Evolutionary conservation across 1,140 invertebrate species (phyloP), one percentile per base, ranked within the genome.

Genomic region (Rhizoglyphus robini): DNA sequence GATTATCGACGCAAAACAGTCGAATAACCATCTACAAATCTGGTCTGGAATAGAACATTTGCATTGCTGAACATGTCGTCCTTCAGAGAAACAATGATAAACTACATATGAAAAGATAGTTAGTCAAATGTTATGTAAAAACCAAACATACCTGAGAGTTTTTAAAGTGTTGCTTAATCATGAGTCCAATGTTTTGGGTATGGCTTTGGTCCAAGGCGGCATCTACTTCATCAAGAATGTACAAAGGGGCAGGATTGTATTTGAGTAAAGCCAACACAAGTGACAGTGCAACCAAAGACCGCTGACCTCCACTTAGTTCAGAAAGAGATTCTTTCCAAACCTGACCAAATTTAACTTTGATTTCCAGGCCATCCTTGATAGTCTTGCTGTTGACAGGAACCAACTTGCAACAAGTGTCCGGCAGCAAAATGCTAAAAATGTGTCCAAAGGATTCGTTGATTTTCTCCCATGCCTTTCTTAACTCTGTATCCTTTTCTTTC

Each of bases 21-120:
- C 0, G 96, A 99, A 77, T 92, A 88, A 41, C 96, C 96, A 78
- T 99, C 92, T 27, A 91, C 83, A 76, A 99, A 97, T 71, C 85
- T 85, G 0, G 96, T 98, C 62, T 88, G 86, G 78, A 93, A 99
- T 23, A 99, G 75, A 30, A 99, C 93, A 79, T 99, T 99, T 0
- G 96, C 96, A 79, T 99, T 97, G 75, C 91, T 95, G 76, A 98
- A 99, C 89, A 99, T 97, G 30, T 96, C 96, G 77, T 99, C 93
- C 76, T 99, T 99, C 15, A 99, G 80, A 0, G 96, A 99, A 0
- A 99, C 96, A 66, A 99, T 86, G 70, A 99, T 91, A 76, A 99
- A 99, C 84, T 99, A 82, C 51, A 84, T 76, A 47, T 20, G 63
- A 70, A 38, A 65, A 70, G 59, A 70, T 65, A 68, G 60, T 4